Conservation (phyloP, 64 coral and sea anemone genomes). For the Cladopsammia gracilis region DNA sequence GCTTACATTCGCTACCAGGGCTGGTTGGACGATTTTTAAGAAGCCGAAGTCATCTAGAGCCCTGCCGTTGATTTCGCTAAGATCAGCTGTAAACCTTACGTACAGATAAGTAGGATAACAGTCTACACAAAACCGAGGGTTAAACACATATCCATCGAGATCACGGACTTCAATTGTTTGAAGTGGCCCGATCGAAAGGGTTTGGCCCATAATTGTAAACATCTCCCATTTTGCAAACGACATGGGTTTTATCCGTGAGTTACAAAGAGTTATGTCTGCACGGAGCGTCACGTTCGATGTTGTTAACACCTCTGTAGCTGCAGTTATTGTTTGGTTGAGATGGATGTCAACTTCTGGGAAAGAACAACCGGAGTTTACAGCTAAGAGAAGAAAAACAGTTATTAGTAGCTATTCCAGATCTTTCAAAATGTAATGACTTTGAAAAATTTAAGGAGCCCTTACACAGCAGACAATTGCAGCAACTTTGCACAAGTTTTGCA, state of each 20-base stretch:
- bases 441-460: too few species aligned
- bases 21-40: slow-evolving; percentile 9
- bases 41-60: not conserved
- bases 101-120: not conserved
- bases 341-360: not conserved
- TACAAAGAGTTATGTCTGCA: not conserved
- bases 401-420: not conserved
- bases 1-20: not conserved
- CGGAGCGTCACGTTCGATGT: not conserved
- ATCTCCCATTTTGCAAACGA: not conserved
- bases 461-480: too few species aligned
- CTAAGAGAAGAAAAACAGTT: not conserved
- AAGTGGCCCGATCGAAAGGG: not conserved
- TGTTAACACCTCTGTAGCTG: not conserved
- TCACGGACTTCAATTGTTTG: not conserved
- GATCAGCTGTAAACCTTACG: not conserved
- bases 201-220: not conserved
- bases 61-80: not conserved
- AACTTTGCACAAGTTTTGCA: too few species aligned
- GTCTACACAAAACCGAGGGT: not conserved
- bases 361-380: not conserved
- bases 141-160: not conserved
- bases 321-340: not conserved
- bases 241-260: not conserved
- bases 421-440: too few species aligned